A percentile compares a stretch with the other conserved stretches of the same genome.
Conservation (phyloP, 1,140 invertebrate genomes). For the Drosophila yakuba region DNA sequence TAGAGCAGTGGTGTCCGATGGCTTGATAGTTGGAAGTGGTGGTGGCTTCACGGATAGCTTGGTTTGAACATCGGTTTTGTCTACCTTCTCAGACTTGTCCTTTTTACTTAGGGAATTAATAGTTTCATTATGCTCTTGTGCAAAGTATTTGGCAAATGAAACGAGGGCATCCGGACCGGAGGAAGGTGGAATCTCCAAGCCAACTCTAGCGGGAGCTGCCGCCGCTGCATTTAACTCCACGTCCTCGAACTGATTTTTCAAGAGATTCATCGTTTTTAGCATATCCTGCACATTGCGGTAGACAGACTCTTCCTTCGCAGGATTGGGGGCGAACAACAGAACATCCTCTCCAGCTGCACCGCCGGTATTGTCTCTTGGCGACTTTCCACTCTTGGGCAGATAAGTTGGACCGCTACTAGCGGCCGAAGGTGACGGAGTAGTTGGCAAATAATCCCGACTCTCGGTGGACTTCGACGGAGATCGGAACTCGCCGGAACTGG, state of each 20-base stretch:
- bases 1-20: constrained; percentile 63
- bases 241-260: constrained; percentile 75
- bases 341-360: constrained; percentile 59
- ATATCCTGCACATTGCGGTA: constrained; percentile 85
- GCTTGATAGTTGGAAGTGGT: constrained; percentile 51
- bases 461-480: constrained; percentile 43
- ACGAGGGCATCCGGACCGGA: constrained; percentile 91
- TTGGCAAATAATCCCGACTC: constrained; percentile 66
- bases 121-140: constrained; percentile 88
- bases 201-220: constrained; percentile 85
- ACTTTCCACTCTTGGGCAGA: constrained; percentile 61
- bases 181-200: constrained; percentile 88
- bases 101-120: constrained; percentile 51
- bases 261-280: constrained; percentile 84
- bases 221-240: constrained; percentile 56
- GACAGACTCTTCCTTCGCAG: constrained; percentile 69
- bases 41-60: constrained; percentile 57
- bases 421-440: constrained; percentile 58
- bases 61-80: constrained; percentile 47
- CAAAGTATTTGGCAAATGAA: constrained; percentile 91
- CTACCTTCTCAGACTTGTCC: constrained; percentile 50
- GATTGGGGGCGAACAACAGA: constrained; percentile 70
- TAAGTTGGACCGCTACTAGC: constrained; percentile 78
- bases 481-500: constrained; percentile 58
- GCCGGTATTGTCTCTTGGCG: constrained; percentile 49